Conservation (phyloP, 1,140 invertebrate species). For the Myzus persicae region DNA sequence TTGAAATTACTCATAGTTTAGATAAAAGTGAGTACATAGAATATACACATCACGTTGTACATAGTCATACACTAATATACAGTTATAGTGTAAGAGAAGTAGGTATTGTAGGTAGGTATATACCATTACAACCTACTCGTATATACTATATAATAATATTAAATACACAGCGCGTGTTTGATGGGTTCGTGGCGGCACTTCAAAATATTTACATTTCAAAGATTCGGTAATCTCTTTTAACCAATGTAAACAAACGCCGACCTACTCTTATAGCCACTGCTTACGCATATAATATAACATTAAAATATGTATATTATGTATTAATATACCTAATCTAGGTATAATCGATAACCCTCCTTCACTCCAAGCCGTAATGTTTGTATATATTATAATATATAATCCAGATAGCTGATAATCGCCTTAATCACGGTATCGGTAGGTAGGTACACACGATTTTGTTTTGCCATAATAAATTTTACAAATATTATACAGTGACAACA, state of each 20-base stretch:
- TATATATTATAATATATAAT: not conserved
- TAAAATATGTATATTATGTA: not conserved
- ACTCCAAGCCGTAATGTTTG: not conserved
- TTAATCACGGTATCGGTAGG: not conserved
- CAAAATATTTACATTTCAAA: conserved; percentile 12
- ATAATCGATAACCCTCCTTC: not conserved
- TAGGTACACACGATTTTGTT: not conserved
- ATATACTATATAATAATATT: not conserved
- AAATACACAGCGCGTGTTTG: not conserved
- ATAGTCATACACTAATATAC: too few species aligned
- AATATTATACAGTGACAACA: not conserved
- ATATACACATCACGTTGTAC: not conserved
- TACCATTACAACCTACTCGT: not conserved
- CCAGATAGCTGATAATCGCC: not conserved
- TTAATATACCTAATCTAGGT: not conserved
- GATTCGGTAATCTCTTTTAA: not conserved
- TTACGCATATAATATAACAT: not conserved
- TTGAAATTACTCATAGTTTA: not conserved
- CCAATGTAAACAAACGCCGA: not conserved
- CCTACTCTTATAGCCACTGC: not conserved
- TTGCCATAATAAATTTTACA: not conserved
- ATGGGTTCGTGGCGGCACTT: not conserved
- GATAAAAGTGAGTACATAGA: not conserved
- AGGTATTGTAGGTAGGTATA: not conserved
- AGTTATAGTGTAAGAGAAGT: not conserved